These are phyloP conservation scores for Cynopterus brachyotis DNA, from an alignment of 2,113 vertebrate genomes.

Conservation along the genomic window DNA sequence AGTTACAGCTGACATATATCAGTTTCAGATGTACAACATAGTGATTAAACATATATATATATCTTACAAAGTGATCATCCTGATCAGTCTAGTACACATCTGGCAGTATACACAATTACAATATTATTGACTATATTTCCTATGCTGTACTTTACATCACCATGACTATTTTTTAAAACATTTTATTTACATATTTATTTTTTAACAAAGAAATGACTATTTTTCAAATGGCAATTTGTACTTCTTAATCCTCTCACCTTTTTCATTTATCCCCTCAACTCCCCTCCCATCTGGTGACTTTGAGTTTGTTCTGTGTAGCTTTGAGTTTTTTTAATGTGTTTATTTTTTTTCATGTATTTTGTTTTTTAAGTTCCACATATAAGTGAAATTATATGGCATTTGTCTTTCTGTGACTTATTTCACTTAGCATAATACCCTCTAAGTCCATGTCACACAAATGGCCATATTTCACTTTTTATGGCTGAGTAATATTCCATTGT, in stretches of 20 bases:
- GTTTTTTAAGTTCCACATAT: neutral
- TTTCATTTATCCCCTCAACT: neutral
- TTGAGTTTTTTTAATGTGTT: neutral
- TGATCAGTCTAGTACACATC: too few species aligned
- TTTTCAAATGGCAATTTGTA: neutral
- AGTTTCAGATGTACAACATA: too few species aligned
- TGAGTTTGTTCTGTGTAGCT: neutral
- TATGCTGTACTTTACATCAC: neutral
- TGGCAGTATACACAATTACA: neutral
- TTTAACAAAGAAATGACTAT: neutral
- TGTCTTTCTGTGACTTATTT: too few species aligned
- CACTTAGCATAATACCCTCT: too few species aligned
- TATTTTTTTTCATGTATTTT: neutral
- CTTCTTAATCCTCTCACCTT: neutral
- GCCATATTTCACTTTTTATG: too few species aligned
- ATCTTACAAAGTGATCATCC: neutral
- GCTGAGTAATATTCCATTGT: too few species aligned
- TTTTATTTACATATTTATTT: too few species aligned
- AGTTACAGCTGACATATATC: neutral
- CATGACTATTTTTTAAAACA: neutral
- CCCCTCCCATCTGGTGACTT: neutral
- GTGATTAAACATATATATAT: neutral
- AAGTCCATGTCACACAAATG: too few species aligned
- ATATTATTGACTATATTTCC: neutral
- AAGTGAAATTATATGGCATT: too few species aligned